Evolutionary conservation across 2,888 invertebrate species (phyloP), one percentile per base, ranked within the genome.

Genomic region (Clitarchus hookeri): DNA sequence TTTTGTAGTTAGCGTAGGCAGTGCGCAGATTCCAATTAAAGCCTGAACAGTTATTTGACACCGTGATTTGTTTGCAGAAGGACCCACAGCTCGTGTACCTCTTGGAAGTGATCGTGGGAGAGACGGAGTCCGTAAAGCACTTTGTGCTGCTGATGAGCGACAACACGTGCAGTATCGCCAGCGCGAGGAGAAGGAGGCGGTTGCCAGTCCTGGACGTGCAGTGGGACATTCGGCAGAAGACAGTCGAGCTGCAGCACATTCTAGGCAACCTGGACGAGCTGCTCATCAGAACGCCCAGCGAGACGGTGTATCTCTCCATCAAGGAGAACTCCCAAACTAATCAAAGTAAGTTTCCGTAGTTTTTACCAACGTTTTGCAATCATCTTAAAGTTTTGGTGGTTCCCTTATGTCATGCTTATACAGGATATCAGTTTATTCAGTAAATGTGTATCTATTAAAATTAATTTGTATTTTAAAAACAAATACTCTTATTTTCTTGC

Each of bases 111-210:
- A 86, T 87, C n/a, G 84, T 87, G 25, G 86, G 86, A 1, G 85
- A 86, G 19, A 77, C 87, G 23, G 36, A 77, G 19, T 84, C 85
- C 0, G 86, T 86, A 65, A 79, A 87, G 19, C 83, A 84, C 83
- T 87, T 88, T 26, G 88, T 85, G 8, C 79, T 82, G 36, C 26
- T 86, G 80, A 26, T 84, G 53, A 80, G 84, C 26, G 79, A 78
- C 27, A 80, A 79, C 80, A 65, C 80, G 16, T 78, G 78, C 13
- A 27, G 65, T 23, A 19, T 84, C 19, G 82, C 48, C 84, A 65
- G 79, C n/a, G 13, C 79, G 23, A 44, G 86, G 25, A 78, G 86
- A 6, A 48, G 79, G 27, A 79, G 84, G 23, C 79, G 82, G 25
- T 26, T 86, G 79, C 86, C 86, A 48, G 84, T 84, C 0, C 26